Evolutionary conservation across 2,113 vertebrate genomes (phyloP).

Genomic region (Xenotilapia leptura): DNA sequence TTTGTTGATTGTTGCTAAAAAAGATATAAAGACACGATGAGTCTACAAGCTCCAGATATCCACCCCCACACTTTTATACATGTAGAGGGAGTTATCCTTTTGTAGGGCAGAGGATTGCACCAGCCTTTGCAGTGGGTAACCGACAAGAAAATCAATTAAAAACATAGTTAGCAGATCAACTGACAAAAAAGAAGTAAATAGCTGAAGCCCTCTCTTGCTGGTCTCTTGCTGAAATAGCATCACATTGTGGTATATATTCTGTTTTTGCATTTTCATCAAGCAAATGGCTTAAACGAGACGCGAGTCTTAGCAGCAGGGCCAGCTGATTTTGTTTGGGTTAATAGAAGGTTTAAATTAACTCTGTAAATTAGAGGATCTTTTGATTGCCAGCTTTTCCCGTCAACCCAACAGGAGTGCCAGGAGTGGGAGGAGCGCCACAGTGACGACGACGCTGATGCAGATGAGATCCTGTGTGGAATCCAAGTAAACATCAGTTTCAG

Average conservation of each 20-base stretch:
- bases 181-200: background rate
- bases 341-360: background rate
- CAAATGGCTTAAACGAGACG: background rate
- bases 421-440: slow-evolving; percentile 82
- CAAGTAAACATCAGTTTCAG: slow-evolving; percentile 67
- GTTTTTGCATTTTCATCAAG: background rate
- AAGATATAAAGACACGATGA: slow-evolving; percentile 78
- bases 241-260: background rate
- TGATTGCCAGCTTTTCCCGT: background rate
- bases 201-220: too few relatives aligned
- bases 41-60: background rate
- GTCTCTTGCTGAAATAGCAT: background rate
- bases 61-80: background rate
- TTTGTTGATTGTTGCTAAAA: slow-evolving; percentile 50
- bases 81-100: background rate
- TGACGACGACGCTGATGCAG: slow-evolving; percentile 83
- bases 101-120: background rate
- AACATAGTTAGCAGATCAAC: background rate
- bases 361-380: background rate
- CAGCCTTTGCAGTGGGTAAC: background rate
- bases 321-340: background rate
- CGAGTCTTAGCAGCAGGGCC: background rate
- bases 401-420: slow-evolving; percentile 77
- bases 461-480: slow-evolving; percentile 80
- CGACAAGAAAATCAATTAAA: background rate